Percentiles rank a stretch among this genome's conserved stretches.
These are phyloP conservation scores for Parapristionchus giblindavisi DNA, from an alignment of 2,888 invertebrate species.

Conservation along the genomic window DNA sequence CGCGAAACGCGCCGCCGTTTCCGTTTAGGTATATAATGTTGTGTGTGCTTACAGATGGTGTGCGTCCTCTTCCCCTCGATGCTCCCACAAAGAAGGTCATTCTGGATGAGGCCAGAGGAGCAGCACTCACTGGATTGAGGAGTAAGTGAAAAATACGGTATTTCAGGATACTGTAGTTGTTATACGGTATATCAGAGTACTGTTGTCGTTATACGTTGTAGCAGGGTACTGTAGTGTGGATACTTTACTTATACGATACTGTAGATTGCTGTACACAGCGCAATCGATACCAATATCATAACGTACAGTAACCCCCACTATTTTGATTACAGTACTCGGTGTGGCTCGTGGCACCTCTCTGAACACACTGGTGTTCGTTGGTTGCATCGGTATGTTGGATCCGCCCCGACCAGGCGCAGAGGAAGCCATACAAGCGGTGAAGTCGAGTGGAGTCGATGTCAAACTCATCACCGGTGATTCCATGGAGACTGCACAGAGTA, in stretches of 20 bases:
- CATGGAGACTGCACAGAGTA: slow-evolving; percentile 90
- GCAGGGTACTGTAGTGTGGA: too few relatives aligned
- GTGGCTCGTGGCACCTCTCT: slow-evolving; percentile 85
- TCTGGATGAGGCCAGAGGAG: slow-evolving; percentile 77
- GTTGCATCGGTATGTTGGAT: slow-evolving; percentile 94
- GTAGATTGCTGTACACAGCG: too few relatives aligned
- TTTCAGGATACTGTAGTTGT: too few relatives aligned
- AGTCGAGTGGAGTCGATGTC: slow-evolving; percentile 78
- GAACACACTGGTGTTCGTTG: slow-evolving; percentile 85
- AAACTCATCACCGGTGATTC: slow-evolving; percentile 96
- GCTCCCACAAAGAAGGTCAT: slow-evolving; percentile 76
- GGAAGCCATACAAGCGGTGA: slow-evolving; percentile 82
- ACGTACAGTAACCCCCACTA: too few relatives aligned
- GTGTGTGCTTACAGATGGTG: slow-evolving; percentile 28
- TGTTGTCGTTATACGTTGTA: too few relatives aligned
- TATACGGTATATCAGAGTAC: too few relatives aligned
- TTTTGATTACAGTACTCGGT: slow-evolving; percentile 81
- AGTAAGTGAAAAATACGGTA: too few relatives aligned
- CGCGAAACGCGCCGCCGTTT: too few relatives aligned
- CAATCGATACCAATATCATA: too few relatives aligned
- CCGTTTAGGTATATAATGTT: too few relatives aligned
- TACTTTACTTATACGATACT: too few relatives aligned
- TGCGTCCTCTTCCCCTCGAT: slow-evolving; percentile 48
- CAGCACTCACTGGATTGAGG: slow-evolving; percentile 85
- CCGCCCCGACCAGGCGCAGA: slow-evolving; percentile 85